Evolutionary conservation across 2,888 invertebrate genomes (phyloP), one percentile per base, ranked within the genome.

Genomic region (Drymonia ruficornis): DNA sequence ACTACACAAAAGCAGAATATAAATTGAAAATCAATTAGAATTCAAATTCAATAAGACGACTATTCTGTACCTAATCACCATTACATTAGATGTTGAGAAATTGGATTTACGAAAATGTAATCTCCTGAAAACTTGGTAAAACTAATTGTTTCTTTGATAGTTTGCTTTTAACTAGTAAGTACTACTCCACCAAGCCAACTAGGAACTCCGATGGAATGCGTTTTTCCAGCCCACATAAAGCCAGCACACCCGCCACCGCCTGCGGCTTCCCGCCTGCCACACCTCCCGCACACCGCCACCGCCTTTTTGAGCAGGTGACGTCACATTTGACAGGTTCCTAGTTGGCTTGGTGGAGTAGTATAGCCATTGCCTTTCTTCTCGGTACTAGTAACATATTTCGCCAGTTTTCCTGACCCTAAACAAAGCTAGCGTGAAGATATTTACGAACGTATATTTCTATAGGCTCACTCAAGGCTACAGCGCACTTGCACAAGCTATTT

Each of bases 401-500:
- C 23, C 43, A 43, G 43, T 42, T n/a, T 7, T 16, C 11, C 42
- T 16, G 23, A 45, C 45, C 45, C 18, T 23, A 44, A 18, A 44
- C 44, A 15, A 5, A 28, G n/a, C 45, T 45, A 45, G 45, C 45
- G 45, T 45, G 3, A 45, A 45, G 28, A 28, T 15, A 45, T 45
- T 45, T 45, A 45, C n/a, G 28, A 45, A 45, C 15, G 45, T 45
- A 28, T 28, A 28, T 28, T 40, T 49, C 19, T 49, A 49, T 38
- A 23, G 40, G 23, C n/a, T 18, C 15, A 28, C 28, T 40, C 49
- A 49, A 49, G 49, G 49, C 40, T 15, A 15, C 8, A 16, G 8
- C 16, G 53, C 49, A 56, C 63, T 72, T 67, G 61, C 69, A n/a
- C 28, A n/a, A 28, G 28, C 8, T 45, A n/a, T 45, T 45, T 45